Percentiles rank a stretch among this genome's conserved stretches.
These are phyloP conservation scores for Microdon myrmicae DNA, from an alignment of 2,888 invertebrate species.

Conservation along the genomic window DNA sequence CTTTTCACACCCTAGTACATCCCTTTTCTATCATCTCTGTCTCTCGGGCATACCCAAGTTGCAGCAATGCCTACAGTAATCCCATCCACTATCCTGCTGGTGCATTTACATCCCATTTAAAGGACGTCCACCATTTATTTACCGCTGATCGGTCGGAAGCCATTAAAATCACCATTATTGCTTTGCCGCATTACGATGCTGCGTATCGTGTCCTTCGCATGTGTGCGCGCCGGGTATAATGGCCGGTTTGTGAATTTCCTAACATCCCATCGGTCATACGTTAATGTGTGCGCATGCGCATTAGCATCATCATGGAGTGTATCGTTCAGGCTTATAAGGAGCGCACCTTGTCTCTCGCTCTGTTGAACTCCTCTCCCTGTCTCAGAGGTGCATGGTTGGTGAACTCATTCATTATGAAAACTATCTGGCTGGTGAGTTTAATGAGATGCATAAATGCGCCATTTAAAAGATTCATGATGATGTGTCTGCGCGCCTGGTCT, in stretches of 20 bases:
- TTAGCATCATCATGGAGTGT: too few relatives aligned
- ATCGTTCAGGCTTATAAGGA: conserved; percentile 9
- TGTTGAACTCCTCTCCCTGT: not conserved
- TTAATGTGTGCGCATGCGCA: conserved; percentile 44
- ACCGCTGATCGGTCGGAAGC: conserved; percentile 66
- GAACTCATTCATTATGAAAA: conserved; percentile 45
- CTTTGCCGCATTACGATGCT: conserved; percentile 40
- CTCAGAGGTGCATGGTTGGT: not conserved
- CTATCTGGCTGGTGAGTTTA: conserved; percentile 32
- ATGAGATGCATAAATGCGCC: conserved; percentile 41
- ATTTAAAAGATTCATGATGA: conserved; percentile 41
- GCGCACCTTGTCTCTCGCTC: not conserved
- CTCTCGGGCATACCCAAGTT: too few relatives aligned
- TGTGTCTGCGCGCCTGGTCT: conserved; percentile 18
- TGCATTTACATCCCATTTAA: conserved; percentile 50
- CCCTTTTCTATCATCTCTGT: too few relatives aligned
- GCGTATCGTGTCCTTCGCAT: not conserved
- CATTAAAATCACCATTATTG: conserved; percentile 66
- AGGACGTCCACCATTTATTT: conserved; percentile 65
- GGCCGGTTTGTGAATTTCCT: conserved; percentile 25
- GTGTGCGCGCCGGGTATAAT: conserved; percentile 25
- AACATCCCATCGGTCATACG: conserved; percentile 36
- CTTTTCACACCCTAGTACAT: not conserved
- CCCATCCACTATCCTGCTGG: conserved; percentile 49
- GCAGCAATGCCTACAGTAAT: too few relatives aligned